Percentiles rank a stretch among this genome's conserved stretches.
Evolutionary conservation across 2,113 vertebrate genomes (phyloP).

Genomic region (Pseudopipra pipra): DNA sequence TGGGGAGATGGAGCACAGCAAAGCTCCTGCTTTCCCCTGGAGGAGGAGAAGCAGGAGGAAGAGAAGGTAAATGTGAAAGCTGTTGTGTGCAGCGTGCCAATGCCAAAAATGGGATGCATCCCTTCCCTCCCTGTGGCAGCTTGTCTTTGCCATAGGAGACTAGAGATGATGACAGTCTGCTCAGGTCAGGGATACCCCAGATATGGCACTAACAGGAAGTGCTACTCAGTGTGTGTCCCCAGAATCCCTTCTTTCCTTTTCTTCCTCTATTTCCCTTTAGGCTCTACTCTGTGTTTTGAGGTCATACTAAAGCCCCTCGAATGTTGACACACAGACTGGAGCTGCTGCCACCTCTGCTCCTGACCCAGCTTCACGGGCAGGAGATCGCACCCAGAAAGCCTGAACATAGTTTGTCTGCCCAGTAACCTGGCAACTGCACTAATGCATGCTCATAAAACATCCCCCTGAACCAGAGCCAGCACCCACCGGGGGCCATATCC

Average conservation of each 20-base stretch:
- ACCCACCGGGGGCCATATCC: background rate
- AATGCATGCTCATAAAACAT: constrained; percentile 14
- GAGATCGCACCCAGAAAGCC: background rate
- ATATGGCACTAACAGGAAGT: background rate
- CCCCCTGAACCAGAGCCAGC: constrained; percentile 32
- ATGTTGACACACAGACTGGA: background rate
- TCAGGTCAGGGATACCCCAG: background rate
- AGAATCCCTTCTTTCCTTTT: background rate
- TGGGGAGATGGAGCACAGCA: background rate
- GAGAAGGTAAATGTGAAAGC: background rate
- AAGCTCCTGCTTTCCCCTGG: background rate
- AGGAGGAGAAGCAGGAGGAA: background rate
- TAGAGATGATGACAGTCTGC: background rate
- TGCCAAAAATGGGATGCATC: fast-evolving
- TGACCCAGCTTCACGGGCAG: background rate
- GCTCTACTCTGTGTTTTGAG: background rate
- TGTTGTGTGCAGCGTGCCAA: background rate
- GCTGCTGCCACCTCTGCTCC: background rate
- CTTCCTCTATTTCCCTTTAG: background rate
- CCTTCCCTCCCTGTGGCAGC: background rate
- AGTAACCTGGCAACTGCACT: constrained; percentile 53
- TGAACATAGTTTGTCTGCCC: constrained; percentile 32
- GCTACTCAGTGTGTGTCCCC: background rate
- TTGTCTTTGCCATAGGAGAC: background rate
- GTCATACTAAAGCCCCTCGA: background rate